Evolutionary conservation across 2,113 vertebrate species (phyloP).

Genomic region (Varanus komodoensis): DNA sequence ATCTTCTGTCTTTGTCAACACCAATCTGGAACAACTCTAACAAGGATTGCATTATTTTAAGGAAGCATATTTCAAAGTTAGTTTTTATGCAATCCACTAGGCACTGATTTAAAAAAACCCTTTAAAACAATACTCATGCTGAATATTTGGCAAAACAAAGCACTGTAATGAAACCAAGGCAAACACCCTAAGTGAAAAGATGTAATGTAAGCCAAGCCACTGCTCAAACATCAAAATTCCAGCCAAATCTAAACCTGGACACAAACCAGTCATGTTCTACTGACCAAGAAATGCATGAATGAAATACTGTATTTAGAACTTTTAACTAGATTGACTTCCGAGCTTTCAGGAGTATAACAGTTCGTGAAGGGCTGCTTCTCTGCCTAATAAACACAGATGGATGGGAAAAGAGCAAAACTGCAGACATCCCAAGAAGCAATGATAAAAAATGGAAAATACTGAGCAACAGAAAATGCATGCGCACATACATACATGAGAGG

Average conservation of each 20-base stretch:
- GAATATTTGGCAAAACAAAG: slow-evolving; percentile 38
- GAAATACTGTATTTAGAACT: neutral
- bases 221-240: slow-evolving; percentile 15
- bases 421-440: slow-evolving; percentile 22
- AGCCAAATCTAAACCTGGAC: slow-evolving; percentile 46
- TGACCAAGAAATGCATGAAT: slow-evolving; percentile 37
- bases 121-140: slow-evolving; percentile 32
- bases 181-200: neutral
- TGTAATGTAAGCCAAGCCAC: neutral
- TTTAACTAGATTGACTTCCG: slow-evolving; percentile 29
- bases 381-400: slow-evolving; percentile 38
- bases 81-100: neutral
- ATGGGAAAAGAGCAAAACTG: slow-evolving; percentile 46
- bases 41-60: slow-evolving; percentile 37
- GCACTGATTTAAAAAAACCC: neutral
- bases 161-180: neutral
- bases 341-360: slow-evolving; percentile 16
- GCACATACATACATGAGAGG: too few relatives aligned
- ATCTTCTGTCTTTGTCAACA: neutral
- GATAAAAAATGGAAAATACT: slow-evolving; percentile 39
- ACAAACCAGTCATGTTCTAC: slow-evolving; percentile 35
- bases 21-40: neutral
- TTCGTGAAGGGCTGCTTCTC: slow-evolving; percentile 31
- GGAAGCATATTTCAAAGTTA: slow-evolving; percentile 34
- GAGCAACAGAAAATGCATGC: slow-evolving; percentile 2